Evolutionary conservation across 2,113 vertebrate species (phyloP), one percentile per base, ranked within the genome.

Genomic region (Channa maculata): DNA sequence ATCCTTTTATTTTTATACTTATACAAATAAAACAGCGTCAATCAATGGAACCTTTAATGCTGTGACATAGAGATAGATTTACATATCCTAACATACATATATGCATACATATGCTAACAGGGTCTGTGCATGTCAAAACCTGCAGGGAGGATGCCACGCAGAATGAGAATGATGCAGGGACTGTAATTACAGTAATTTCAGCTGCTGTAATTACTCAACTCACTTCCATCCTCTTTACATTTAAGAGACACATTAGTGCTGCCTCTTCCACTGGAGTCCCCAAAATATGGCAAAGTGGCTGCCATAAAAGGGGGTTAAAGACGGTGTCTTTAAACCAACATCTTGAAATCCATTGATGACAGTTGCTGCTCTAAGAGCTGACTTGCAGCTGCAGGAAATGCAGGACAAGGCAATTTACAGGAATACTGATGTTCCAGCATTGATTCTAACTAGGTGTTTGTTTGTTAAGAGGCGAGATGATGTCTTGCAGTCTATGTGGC

Each of bases 181-280:
- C 67, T 66, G 60, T 79, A 86, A 92, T 88, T 75, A 87, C 87
- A 85, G 74, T 86, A 39, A 92, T 91, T 90, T 79, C 0, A 8
- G 34, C 63, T 61, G 64, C 84, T 63, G 79, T 84, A 90, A 91
- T 88, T 82, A 87, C 63, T 58, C n/a, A 83, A 71, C 65, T 75
- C 68, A 72, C 83, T 91, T 89, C 84, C 89, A 80, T 70, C 86
- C 84, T 85, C 82, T 85, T 67, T 83, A 80, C 85, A 79, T 91
- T 86, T 86, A 79, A 80, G 38, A 80, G 46, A 87, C 69, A 73
- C 77, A 38, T 84, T 82, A 75, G 73, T 39, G 51, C 80, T 81
- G 75, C 75, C 76, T 82, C 64, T 75, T 55, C 70, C 33, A 41
- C 38, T 69, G 80, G 84, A 70, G 71, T 69, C 82, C 77, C 81